phyloP scores from a whole-genome alignment of 2,113 vertebrate genomes.

The Ptyas mucosa region DNA sequence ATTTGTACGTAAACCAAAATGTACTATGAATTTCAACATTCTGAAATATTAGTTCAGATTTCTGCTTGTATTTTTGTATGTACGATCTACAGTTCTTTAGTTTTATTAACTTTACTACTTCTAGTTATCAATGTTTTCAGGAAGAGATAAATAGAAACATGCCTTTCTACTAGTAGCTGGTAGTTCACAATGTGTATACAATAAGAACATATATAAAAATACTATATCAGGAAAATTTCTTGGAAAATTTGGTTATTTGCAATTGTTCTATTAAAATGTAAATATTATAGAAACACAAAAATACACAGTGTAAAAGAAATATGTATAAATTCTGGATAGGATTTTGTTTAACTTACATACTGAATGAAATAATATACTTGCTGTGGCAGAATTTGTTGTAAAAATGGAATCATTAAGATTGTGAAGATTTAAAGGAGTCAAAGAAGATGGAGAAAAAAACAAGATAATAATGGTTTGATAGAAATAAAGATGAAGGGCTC shows the following conservation, averaged over 20 bases:
- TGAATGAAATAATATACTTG: neutral
- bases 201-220: neutral
- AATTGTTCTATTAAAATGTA: neutral
- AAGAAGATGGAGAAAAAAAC: neutral
- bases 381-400: neutral
- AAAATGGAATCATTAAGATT: neutral
- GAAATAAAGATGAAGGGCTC: neutral
- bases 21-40: neutral
- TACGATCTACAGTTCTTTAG: neutral
- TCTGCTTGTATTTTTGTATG: neutral
- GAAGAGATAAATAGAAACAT: neutral
- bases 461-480: neutral
- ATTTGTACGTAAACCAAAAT: neutral
- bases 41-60: neutral
- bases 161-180: neutral
- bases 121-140: neutral
- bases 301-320: neutral
- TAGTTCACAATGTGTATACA: neutral
- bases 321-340: neutral
- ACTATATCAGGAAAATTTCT: neutral
- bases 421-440: neutral
- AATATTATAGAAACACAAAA: neutral
- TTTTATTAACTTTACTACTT: neutral
- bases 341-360: neutral
- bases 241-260: neutral